Base-by-base conservation (phyloP, 2,888 invertebrate genomes). In the Drosophila imparisetae region DNA sequence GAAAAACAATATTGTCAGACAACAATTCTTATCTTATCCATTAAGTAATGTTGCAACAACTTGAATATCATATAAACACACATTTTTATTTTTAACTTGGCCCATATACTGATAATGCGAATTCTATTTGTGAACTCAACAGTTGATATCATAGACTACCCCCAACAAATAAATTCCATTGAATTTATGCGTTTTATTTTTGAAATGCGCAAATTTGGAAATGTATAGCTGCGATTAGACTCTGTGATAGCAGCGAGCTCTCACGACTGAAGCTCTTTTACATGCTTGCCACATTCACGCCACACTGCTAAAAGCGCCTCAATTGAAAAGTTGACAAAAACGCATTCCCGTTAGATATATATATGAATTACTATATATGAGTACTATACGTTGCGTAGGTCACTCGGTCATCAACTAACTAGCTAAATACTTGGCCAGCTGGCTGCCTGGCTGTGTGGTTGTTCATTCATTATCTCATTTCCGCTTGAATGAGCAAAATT, bases 391-490 rank as follows among this genome's bases (percentile, higher is more conserved):
- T 45, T 61, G 55, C 78, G 59, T 50, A 49, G 60, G 66, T 85
- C 69, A 75, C 65, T 83, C 72, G 67, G 78, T 88, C 71, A 84
- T 68, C 52, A 63, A 58, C 32, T 61, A 72, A 62, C 34, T 52
- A 62, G 40, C 48, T 48, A 57, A 66, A 40, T 54, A 57, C 59
- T 65, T 53, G 59, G 61, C 50, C 49, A 58, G 45, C 45, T 45
- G 45, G 72, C 32, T 57, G 48, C 62, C 60, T 64, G 49, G 61
- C 54, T 66, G 52, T 75, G 36, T 61, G 49, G 54, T 40, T 68
- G 65, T 61, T 62, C 87, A 85, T 85, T 87, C 75, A 91, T 89
- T 90, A 91, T 89, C 86, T 81, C 78, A 85, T 89, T 87, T 91
- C 90, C 90, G 90, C 86, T 81, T 84, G 75, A 84, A 86, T 88